Percentiles rank a stretch among this genome's conserved stretches.
These are phyloP conservation scores for Notamacropus eugenii DNA, from an alignment of 2,797 vertebrate genomes.

Conservation along the genomic window DNA sequence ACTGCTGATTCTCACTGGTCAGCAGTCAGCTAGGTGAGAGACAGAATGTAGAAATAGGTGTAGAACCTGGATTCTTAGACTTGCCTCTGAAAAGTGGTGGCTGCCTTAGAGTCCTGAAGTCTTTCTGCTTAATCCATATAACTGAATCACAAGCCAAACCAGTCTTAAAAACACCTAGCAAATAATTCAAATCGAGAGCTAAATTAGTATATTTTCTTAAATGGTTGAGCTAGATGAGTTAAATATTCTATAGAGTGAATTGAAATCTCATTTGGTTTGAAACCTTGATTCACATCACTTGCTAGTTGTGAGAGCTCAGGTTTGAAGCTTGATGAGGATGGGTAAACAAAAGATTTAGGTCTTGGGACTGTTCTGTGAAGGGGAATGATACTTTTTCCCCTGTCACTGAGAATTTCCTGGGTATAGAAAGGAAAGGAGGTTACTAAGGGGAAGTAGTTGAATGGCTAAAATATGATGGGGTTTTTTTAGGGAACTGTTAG, in stretches of 20 bases:
- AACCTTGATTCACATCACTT: neutral
- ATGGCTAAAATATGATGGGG: rapidly evolving
- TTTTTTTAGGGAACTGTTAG: neutral
- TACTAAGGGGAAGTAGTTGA: neutral
- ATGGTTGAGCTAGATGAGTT: rapidly evolving
- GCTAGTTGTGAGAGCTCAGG: neutral
- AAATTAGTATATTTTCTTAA: rapidly evolving
- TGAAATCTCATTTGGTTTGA: rapidly evolving
- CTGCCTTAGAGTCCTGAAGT: neutral
- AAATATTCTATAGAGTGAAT: neutral
- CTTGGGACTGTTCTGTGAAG: neutral
- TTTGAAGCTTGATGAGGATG: neutral
- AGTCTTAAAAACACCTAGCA: neutral
- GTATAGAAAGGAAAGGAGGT: neutral
- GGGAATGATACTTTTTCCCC: neutral
- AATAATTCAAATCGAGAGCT: neutral
- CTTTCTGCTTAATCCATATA: neutral
- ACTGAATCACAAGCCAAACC: neutral
- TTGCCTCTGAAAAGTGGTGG: rapidly evolving
- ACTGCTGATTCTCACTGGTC: neutral
- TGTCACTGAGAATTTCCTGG: rapidly evolving
- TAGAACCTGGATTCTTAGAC: neutral
- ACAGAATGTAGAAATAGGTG: neutral
- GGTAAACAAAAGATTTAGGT: neutral
- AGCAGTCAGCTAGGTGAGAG: neutral